These are phyloP conservation scores for Anguilla rostrata DNA, from an alignment of 2,113 vertebrate genomes.

Conservation along the genomic window DNA sequence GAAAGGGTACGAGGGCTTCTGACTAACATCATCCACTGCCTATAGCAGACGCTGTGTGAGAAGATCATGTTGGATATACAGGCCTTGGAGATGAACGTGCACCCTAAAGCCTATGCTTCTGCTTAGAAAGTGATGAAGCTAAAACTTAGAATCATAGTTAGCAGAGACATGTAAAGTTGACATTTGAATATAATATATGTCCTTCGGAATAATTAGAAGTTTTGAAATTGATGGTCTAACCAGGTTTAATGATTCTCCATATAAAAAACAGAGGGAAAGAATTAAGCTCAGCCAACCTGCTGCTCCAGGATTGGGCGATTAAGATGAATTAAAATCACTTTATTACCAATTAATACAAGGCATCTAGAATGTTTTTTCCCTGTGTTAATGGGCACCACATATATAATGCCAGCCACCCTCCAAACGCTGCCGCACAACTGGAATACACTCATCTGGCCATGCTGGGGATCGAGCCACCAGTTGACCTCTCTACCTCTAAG, in stretches of 20 bases:
- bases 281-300: too few species aligned
- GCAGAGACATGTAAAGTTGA: neutral
- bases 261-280: too few species aligned
- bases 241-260: too few species aligned
- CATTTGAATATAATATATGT: neutral
- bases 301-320: too few species aligned
- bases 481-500: too few species aligned
- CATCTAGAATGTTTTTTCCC: too few species aligned
- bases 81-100: neutral
- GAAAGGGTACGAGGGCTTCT: constrained; percentile 76
- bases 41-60: neutral
- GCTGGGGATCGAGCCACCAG: neutral
- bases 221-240: too few species aligned
- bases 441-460: neutral
- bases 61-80: neutral
- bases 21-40: constrained; percentile 69
- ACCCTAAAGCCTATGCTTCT: constrained; percentile 35
- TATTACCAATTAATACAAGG: too few species aligned
- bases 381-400: too few species aligned
- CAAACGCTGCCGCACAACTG: neutral
- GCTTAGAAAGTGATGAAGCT: neutral
- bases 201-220: too few species aligned
- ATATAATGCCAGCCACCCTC: too few species aligned
- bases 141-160: neutral
- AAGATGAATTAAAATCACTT: too few species aligned